These are phyloP conservation scores for Passerculus sandwichensis DNA, from an alignment of 2,797 vertebrate species.

Conservation along the genomic window DNA sequence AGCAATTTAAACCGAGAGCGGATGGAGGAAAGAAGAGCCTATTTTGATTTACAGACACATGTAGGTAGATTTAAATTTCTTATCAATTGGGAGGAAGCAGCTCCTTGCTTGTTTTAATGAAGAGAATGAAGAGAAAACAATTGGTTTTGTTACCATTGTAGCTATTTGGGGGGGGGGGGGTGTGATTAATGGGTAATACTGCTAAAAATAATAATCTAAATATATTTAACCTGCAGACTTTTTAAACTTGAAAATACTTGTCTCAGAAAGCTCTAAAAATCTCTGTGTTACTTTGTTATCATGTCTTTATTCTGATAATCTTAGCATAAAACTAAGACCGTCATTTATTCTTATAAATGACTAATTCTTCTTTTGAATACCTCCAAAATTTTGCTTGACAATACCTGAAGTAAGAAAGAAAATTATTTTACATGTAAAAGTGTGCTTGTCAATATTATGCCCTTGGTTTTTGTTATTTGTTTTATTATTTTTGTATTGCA, in stretches of 20 bases:
- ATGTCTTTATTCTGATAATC: background rate
- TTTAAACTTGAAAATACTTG: background rate
- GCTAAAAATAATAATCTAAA: background rate
- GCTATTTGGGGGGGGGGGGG: background rate
- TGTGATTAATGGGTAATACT: background rate
- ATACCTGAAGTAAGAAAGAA: background rate
- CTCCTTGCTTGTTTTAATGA: background rate
- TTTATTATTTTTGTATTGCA: background rate
- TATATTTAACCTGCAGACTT: background rate
- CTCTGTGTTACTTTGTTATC: background rate
- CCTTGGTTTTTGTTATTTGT: background rate
- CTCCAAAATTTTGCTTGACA: background rate
- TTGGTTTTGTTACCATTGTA: background rate
- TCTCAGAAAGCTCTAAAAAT: background rate
- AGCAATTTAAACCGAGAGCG: conserved; percentile 96
- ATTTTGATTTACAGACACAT: conserved; percentile 98
- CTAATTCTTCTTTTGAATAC: background rate
- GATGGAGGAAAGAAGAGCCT: conserved; percentile 97
- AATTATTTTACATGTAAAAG: background rate
- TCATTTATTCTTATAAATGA: background rate
- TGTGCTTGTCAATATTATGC: background rate
- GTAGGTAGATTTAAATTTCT: conserved; percentile 75
- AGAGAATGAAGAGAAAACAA: background rate
- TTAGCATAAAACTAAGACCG: background rate
- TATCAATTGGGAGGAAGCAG: background rate